A percentile compares a stretch with the other conserved stretches of the same genome.
Evolutionary conservation across 2,113 vertebrate species (phyloP).

Genomic region (Tapirus terrestris): DNA sequence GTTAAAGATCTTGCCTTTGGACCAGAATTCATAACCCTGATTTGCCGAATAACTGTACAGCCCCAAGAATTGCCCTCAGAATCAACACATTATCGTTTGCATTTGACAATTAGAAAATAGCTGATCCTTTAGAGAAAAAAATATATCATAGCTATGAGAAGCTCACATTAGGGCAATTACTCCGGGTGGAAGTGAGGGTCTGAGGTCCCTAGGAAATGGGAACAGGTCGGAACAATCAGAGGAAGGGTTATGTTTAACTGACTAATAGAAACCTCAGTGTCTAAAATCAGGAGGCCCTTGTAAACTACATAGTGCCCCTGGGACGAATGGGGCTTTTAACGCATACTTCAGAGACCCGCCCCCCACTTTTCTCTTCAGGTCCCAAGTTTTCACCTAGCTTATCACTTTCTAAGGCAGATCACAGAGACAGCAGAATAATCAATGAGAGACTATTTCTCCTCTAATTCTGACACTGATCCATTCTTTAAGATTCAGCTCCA

Average conservation of each 20-base stretch:
- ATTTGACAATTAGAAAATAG: constrained; percentile 35
- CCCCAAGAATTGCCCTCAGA: neutral
- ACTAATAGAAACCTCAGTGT: constrained; percentile 47
- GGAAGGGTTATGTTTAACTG: neutral
- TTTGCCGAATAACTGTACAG: neutral
- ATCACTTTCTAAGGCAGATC: neutral
- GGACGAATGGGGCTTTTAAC: neutral
- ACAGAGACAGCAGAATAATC: neutral
- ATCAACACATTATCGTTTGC: neutral
- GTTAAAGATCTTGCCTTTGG: neutral
- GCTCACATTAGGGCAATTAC: neutral
- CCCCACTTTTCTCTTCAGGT: neutral
- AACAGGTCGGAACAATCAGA: neutral
- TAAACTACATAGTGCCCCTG: neutral
- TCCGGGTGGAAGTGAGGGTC: neutral
- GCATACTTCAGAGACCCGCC: neutral
- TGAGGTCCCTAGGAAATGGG: neutral
- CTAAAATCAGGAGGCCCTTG: neutral
- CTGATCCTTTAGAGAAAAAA: neutral
- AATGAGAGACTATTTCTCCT: neutral
- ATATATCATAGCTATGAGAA: neutral
- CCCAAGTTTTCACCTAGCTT: neutral
- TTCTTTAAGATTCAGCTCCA: neutral
- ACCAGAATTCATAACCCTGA: neutral
- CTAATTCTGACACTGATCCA: neutral